Evolutionary conservation across 2,797 vertebrate genomes (phyloP), one percentile per base, ranked within the genome.

Genomic region (Gastrophryne carolinensis): DNA sequence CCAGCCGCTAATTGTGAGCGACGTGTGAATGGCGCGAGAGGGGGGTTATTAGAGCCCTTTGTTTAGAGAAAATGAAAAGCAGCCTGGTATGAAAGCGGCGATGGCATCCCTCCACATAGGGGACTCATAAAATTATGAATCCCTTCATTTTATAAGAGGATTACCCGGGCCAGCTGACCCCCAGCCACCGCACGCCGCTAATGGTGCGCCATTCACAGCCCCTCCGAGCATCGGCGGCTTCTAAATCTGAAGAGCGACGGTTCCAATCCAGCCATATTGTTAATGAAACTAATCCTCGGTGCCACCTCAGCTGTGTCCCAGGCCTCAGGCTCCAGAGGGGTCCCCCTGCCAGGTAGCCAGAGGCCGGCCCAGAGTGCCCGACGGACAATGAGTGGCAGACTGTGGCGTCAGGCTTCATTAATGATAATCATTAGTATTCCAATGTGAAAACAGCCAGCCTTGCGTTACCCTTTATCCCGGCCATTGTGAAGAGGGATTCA

Each of bases 321-420:
- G 75, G 86, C 79, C 23, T 83, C 87, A 80, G 86, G 89, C 84
- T 84, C 87, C 87, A 90, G 85, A 78, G 86, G 87, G 83, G 82
- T 61, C 87, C 88, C 63, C 86, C 85, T 83, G 86, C 82, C 79
- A 80, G n/a, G 67, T 80, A 86, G 86, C 79, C 87, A 82, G 86
- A 88, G 87, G 84, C 80, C 83, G 87, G 89, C 87, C 91, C 87
- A 89, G 89, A 84, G 88, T 90, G 91, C 92, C 93, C 93, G 91
- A 89, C 88, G 91, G 91, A 96, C 96, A 98, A 98, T 95, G 87
- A 93, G 94, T 92, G 97, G 91, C 96, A 99, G 96, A 97, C 96
- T 98, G 95, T 95, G 90, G 93, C 98, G 96, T 96, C 96, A 96
- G 95, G 93, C 91, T 94, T 93, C 94, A 97, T 99, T 98, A 96